Evolutionary conservation across 2,113 vertebrate genomes (phyloP), one percentile per base, ranked within the genome.

Genomic region (Plestiodon gilberti): DNA sequence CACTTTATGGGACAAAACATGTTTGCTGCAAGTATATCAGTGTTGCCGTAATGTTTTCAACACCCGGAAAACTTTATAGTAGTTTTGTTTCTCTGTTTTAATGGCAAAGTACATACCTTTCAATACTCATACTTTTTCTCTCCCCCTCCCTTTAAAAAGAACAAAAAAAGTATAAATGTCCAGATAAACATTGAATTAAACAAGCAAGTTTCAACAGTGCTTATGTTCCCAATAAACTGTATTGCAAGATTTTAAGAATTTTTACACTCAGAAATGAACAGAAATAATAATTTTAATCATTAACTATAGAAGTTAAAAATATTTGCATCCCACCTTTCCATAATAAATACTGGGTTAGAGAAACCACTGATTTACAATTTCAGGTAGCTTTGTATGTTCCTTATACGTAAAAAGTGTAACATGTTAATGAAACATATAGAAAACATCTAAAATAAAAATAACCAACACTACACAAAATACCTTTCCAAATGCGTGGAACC

Each of bases 81-180:
- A 71, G 1, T 52, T 84, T 77, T 64, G 28, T 6, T 48, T 89
- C 67, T 6, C 43, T 48, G 43, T 48, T 48, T 48, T 48, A 48
- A 79, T 23, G 23, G 28, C 65, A 28, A 77, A 90, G 89, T 67
- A 78, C 82, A 87, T 97, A 99, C 99, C 98, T 98, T 94, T 99
- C 98, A 88, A 97, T 98, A 91, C 99, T 99, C 98, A 98, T 99
- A 93, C 98, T 99, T 97, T 99, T 99, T 92, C 98, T 98, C 95
- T 99, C 99, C 90, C 98, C 98, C 84, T 98, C 97, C 93, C 99
- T 99, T 95, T 83, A 93, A 95, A 90, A 81, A 87, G 88, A 94
- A 94, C 91, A 89, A 87, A 88, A 89, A 79, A 30, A 33, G 8
- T 62, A 78, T 86, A 1, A 62, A 90, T 80, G 5, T 89, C 89